Conservation (phyloP, 2,113 vertebrate genomes). For the Onychostoma macrolepis region DNA sequence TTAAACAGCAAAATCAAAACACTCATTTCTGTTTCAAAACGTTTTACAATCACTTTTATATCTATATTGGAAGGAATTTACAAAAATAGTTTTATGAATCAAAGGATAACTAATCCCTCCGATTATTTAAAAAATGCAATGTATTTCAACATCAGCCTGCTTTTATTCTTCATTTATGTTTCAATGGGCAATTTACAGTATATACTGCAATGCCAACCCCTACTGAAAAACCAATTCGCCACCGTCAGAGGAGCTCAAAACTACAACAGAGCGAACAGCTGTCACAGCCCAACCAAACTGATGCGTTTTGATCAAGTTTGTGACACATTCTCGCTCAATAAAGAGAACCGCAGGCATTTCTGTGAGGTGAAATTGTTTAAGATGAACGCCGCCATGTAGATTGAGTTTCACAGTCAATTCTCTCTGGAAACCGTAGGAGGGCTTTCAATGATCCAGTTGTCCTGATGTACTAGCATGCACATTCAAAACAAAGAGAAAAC, state of each 20-base stretch:
- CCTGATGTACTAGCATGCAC: conserved; percentile 14
- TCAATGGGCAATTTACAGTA: not conserved
- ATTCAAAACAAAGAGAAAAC: conserved; percentile 11
- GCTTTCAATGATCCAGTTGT: conserved; percentile 2
- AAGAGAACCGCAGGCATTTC: conserved; percentile 9
- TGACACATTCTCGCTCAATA: not conserved
- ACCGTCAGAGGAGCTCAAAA: conserved; percentile 4
- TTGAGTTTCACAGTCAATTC: conserved; percentile 18
- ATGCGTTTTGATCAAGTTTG: not conserved
- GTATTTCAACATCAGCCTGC: not conserved
- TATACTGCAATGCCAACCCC: not conserved
- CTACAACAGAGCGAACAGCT: not conserved
- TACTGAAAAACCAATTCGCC: not conserved
- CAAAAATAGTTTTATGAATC: not conserved
- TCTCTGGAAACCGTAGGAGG: not conserved
- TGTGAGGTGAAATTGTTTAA: conserved; percentile 20
- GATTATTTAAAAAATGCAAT: conserved; percentile 11
- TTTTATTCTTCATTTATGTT: not conserved
- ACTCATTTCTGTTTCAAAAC: not conserved
- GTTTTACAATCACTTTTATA: conserved; percentile 32
- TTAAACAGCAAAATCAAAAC: conserved; percentile 19
- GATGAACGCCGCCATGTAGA: not conserved
- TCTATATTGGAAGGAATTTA: not conserved
- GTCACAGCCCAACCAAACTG: not conserved
- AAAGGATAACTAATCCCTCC: not conserved